Evolutionary conservation across 2,113 vertebrate genomes (phyloP).

Genomic region (Rhynchopsitta pachyrhyncha): DNA sequence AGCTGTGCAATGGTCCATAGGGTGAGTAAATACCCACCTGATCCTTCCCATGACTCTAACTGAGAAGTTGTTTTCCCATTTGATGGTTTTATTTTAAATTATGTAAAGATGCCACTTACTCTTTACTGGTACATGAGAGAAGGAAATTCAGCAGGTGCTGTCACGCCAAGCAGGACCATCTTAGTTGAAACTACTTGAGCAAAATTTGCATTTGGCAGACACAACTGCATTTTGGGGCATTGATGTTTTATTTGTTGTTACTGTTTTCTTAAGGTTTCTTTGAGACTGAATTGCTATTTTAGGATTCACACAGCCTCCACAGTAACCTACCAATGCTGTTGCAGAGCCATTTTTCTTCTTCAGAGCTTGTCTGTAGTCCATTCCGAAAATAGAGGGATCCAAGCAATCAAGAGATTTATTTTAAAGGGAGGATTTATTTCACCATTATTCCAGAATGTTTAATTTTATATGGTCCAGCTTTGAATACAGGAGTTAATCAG

Average conservation of each 20-base stretch:
- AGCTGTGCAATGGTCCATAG: not conserved
- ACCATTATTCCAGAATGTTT: not conserved
- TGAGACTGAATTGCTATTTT: not conserved
- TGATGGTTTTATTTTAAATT: conserved; percentile 7
- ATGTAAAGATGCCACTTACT: not conserved
- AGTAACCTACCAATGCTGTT: not conserved
- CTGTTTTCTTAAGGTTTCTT: not conserved
- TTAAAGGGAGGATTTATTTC: not conserved
- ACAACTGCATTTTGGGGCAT: not conserved
- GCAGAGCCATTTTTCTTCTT: not conserved
- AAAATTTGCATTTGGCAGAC: conserved; percentile 17
- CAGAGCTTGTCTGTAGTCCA: not conserved
- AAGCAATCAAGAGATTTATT: not conserved
- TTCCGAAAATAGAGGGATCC: not conserved
- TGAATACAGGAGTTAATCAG: not conserved
- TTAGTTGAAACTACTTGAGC: not conserved
- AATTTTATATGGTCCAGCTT: not conserved
- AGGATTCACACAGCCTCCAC: not conserved
- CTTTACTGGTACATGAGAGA: not conserved
- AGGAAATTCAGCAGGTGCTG: conserved; percentile 52
- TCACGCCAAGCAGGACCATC: not conserved
- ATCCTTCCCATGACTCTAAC: not conserved
- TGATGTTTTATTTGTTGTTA: not conserved
- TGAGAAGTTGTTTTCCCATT: not conserved
- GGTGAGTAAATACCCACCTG: not conserved